Evolutionary conservation across 2,113 vertebrate species (phyloP).

Genomic region (Isurus oxyrinchus): DNA sequence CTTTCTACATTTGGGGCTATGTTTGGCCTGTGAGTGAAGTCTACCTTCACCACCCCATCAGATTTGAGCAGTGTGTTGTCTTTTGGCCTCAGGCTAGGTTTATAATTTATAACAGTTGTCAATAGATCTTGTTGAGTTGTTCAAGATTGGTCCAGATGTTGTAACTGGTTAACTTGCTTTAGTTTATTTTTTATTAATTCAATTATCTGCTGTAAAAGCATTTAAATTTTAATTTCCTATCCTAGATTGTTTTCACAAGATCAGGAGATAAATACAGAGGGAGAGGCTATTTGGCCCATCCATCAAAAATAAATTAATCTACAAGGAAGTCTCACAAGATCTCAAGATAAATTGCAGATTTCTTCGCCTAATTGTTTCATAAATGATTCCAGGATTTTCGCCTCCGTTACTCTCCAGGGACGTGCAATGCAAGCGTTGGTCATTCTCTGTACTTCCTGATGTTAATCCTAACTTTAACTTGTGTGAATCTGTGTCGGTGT

Average conservation of each 20-base stretch:
- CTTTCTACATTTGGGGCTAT: background rate
- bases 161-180: background rate
- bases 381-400: constrained; percentile 5
- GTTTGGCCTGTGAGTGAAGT: background rate
- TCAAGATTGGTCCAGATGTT: background rate
- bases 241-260: background rate
- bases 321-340: background rate
- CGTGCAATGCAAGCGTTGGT: background rate
- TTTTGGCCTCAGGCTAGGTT: background rate
- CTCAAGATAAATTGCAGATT: background rate
- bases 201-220: background rate
- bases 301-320: background rate
- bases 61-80: background rate
- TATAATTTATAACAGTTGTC: background rate
- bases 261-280: background rate
- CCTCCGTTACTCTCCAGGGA: background rate
- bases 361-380: background rate
- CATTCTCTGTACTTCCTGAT: background rate
- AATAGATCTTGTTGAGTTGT: background rate
- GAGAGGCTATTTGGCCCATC: background rate
- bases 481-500: background rate
- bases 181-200: background rate
- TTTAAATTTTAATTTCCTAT: constrained; percentile 25
- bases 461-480: background rate
- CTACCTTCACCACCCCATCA: background rate